These are phyloP conservation scores for Cremastobaeus sp. DNA, from an alignment of 2,888 invertebrate species.

Conservation along the genomic window DNA sequence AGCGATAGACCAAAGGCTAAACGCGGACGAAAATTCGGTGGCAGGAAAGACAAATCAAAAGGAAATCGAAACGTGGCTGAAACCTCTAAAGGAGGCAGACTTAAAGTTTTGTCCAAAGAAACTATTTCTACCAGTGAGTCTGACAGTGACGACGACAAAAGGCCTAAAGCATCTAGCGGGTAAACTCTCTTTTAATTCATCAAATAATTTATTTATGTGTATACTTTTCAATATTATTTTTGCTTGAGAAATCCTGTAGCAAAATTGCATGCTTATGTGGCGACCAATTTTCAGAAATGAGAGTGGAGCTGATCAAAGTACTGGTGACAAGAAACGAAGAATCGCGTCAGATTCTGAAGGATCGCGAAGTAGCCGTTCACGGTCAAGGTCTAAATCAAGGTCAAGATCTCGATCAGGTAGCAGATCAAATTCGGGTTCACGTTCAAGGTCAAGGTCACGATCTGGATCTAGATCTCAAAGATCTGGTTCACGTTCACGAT, in stretches of 20 bases:
- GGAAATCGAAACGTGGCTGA: constrained; percentile 80
- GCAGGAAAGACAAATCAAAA: constrained; percentile 70
- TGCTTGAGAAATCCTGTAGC: no score
- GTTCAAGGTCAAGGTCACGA: constrained; percentile 71
- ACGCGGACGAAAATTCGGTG: constrained; percentile 81
- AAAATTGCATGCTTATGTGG: no score
- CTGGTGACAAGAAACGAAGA: constrained; percentile 80
- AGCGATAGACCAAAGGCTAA: constrained; percentile 84
- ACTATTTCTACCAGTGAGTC: constrained; percentile 95
- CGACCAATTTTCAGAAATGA: no score
- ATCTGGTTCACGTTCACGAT: constrained; percentile 73
- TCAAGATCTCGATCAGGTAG: constrained; percentile 71
- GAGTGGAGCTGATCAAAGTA: constrained; percentile 78
- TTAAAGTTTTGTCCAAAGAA: constrained; percentile 94
- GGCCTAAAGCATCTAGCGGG: constrained; percentile 81
- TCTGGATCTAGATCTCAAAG: constrained; percentile 74
- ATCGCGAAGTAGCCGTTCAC: constrained; percentile 76
- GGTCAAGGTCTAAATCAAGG: constrained; percentile 67
- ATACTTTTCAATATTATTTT: no score
- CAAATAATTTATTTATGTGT: no score
- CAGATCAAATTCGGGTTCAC: constrained; percentile 72
- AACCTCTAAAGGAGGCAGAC: constrained; percentile 87
- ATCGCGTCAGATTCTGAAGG: constrained; percentile 83
- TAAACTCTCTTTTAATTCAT: constrained; percentile 77
- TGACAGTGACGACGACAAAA: constrained; percentile 82